A percentile compares a stretch with the other conserved stretches of the same genome.
phyloP scores from a whole-genome alignment of 2,797 vertebrate species.

The Tarsius wallacei region DNA sequence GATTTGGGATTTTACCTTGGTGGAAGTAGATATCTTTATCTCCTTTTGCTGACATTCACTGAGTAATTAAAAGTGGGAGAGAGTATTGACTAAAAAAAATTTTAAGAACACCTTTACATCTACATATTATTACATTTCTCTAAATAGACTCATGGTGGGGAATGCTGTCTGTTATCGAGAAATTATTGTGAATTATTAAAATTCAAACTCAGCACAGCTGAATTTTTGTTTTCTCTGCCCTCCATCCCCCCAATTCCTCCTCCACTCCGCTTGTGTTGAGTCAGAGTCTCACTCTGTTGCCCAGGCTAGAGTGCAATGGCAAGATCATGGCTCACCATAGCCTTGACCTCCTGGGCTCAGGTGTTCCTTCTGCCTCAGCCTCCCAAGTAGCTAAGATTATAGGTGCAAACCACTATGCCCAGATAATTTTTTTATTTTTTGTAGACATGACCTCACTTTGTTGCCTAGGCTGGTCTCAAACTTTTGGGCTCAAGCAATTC shows the following conservation, averaged over 20 bases:
- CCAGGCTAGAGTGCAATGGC: neutral
- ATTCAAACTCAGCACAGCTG: slow-evolving; percentile 17
- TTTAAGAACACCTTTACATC: neutral
- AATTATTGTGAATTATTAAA: slow-evolving; percentile 9
- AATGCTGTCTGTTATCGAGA: neutral
- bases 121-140: neutral
- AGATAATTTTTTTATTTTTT: neutral
- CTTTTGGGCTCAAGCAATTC: neutral
- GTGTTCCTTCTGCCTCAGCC: neutral
- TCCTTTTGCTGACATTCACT: neutral
- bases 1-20: neutral
- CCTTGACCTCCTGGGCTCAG: neutral
- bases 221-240: slow-evolving; percentile 43
- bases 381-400: neutral
- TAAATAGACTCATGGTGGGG: neutral
- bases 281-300: neutral
- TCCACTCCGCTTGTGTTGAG: neutral
- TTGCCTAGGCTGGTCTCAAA: neutral
- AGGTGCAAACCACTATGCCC: neutral
- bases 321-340: neutral
- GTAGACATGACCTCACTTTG: neutral
- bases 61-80: slow-evolving; percentile 12
- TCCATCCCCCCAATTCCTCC: too few relatives aligned
- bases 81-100: neutral
- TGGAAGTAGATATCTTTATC: neutral